These are phyloP conservation scores for Clepsis dumicolana DNA, from an alignment of 2,888 invertebrate genomes.

Conservation along the genomic window DNA sequence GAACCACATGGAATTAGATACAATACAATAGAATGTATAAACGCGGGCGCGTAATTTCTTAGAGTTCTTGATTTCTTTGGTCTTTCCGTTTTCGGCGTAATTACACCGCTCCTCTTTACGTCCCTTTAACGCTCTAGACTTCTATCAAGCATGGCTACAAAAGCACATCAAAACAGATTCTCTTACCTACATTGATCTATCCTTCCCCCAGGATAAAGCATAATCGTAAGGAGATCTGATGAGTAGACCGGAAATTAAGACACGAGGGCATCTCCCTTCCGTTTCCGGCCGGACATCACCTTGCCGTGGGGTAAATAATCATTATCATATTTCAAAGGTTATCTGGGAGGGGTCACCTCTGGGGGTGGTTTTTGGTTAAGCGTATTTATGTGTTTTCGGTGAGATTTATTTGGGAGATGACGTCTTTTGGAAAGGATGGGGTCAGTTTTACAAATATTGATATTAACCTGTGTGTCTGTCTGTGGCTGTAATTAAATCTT, in stretches of 20 bases:
- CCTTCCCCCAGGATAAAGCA: constrained; percentile 38
- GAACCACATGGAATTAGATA: too few relatives aligned
- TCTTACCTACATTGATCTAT: constrained; percentile 14
- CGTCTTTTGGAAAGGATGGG: constrained; percentile 19
- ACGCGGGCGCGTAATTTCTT: too few relatives aligned
- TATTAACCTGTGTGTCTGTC: too few relatives aligned
- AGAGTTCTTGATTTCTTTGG: too few relatives aligned
- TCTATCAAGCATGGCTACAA: too few relatives aligned
- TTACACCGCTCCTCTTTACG: too few relatives aligned
- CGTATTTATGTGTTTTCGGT: constrained; percentile 19
- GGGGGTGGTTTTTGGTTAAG: constrained; percentile 14
- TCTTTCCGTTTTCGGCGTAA: too few relatives aligned
- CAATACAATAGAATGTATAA: too few relatives aligned
- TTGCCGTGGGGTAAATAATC: constrained; percentile 59
- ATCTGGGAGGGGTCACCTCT: constrained; percentile 12
- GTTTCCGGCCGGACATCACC: constrained; percentile 77
- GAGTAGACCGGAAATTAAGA: constrained; percentile 82
- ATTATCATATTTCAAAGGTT: constrained; percentile 63
- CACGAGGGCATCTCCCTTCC: constrained; percentile 63
- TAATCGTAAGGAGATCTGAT: constrained; percentile 70
- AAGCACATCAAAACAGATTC: constrained; percentile 22
- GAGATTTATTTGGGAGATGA: constrained; percentile 6
- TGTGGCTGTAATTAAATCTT: too few relatives aligned
- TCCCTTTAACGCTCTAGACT: too few relatives aligned
- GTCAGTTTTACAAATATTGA: not conserved